phyloP scores from a whole-genome alignment of 2,888 invertebrate species.

The Hypena proboscidalis region DNA sequence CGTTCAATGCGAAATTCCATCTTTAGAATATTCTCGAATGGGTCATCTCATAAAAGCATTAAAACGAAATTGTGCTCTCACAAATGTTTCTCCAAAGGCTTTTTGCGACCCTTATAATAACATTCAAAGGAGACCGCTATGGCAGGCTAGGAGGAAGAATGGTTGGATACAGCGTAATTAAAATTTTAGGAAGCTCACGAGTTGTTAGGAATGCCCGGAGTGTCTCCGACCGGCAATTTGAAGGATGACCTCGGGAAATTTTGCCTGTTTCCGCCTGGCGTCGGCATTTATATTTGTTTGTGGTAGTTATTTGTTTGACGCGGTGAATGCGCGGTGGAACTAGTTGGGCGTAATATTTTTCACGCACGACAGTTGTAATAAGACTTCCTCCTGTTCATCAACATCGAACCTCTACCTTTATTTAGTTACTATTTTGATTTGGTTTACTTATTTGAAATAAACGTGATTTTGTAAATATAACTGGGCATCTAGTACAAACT shows the following conservation, averaged over 20 bases:
- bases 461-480: no score
- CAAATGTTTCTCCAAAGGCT: constrained; percentile 38
- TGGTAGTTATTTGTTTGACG: constrained; percentile 18
- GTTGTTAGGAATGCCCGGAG: constrained; percentile 49
- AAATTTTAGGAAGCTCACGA: constrained; percentile 58
- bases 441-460: no score
- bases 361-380: constrained; percentile 1
- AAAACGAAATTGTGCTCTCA: constrained; percentile 42
- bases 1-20: constrained; percentile 14
- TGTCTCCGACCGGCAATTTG: constrained; percentile 40
- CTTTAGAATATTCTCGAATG: constrained; percentile 18
- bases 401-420: no score
- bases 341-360: constrained; percentile 13
- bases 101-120: constrained; percentile 46
- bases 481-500: no score
- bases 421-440: no score
- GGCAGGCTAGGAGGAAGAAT: constrained; percentile 42
- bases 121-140: constrained; percentile 49
- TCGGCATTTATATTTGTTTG: constrained; percentile 37
- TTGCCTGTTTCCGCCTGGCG: constrained; percentile 36
- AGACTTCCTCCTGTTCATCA: no score
- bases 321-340: constrained; percentile 10
- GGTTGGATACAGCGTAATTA: constrained; percentile 58
- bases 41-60: constrained; percentile 41
- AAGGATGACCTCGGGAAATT: constrained; percentile 45